Percentiles rank a stretch among this genome's conserved stretches.
phyloP scores from a whole-genome alignment of 2,797 vertebrate species.

The Okamejei kenojei region DNA sequence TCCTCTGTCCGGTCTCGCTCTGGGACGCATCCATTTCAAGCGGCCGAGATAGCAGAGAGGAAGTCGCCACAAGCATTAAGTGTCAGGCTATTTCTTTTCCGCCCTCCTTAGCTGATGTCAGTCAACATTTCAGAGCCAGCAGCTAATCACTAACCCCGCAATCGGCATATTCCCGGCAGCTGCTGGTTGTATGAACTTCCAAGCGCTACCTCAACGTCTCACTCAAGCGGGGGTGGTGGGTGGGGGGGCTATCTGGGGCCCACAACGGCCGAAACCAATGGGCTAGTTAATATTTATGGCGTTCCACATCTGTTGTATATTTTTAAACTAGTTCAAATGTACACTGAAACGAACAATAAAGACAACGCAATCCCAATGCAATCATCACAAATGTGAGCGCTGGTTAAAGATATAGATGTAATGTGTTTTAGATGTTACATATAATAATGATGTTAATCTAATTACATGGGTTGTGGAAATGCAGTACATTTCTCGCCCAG shows the following conservation, averaged over 20 bases:
- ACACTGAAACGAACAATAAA: background rate
- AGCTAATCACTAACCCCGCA: slow-evolving; percentile 28
- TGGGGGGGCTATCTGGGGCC: background rate
- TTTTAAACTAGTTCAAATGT: background rate
- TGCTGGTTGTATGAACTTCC: background rate
- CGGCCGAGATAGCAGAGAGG: slow-evolving; percentile 34
- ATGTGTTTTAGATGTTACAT: background rate
- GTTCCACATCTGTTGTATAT: background rate
- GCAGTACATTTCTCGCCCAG: background rate
- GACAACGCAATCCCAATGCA: background rate
- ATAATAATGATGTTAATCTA: no score
- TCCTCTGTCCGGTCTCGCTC: background rate
- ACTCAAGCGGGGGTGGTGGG: background rate
- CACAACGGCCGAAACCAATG: background rate
- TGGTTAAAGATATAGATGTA: background rate
- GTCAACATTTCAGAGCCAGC: slow-evolving; percentile 37
- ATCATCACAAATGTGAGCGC: no score
- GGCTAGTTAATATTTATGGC: background rate
- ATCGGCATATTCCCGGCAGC: slow-evolving; percentile 29
- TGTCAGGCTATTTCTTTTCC: slow-evolving; percentile 34
- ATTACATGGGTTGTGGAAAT: background rate
- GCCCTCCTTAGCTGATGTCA: slow-evolving; percentile 34
- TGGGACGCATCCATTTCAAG: slow-evolving; percentile 37
- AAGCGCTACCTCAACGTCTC: background rate
- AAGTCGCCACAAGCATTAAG: slow-evolving; percentile 38